These are phyloP conservation scores for Oceanodroma tethys DNA, from an alignment of 2,113 vertebrate genomes.

Conservation along the genomic window DNA sequence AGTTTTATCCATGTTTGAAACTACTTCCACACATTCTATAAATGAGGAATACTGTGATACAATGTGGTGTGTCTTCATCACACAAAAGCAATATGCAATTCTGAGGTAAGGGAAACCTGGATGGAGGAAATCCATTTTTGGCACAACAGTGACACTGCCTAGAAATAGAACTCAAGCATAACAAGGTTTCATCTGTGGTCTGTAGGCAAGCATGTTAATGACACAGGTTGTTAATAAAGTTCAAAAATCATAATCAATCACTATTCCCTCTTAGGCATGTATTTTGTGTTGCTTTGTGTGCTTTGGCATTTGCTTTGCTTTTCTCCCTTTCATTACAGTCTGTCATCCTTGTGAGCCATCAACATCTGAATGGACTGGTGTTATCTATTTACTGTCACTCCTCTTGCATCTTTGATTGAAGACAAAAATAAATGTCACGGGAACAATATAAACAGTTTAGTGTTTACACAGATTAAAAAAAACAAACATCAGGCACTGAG, in stretches of 20 bases:
- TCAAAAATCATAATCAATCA: background rate
- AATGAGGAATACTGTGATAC: background rate
- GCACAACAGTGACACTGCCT: background rate
- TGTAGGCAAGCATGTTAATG: background rate
- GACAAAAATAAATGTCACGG: background rate
- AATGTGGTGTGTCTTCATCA: background rate
- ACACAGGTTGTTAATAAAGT: background rate
- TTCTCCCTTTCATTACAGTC: background rate
- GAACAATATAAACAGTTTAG: background rate
- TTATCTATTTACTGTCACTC: background rate
- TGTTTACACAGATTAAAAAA: background rate
- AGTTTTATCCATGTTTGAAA: background rate
- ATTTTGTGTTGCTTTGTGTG: background rate
- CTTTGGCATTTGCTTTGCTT: background rate
- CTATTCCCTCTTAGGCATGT: background rate
- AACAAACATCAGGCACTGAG: background rate
- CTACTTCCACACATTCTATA: background rate
- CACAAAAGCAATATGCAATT: background rate
- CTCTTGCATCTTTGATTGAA: background rate
- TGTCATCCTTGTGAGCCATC: background rate
- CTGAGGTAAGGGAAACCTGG: background rate
- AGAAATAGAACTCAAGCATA: background rate
- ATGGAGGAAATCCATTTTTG: background rate
- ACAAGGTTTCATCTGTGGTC: background rate
- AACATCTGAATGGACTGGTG: background rate